Percentiles rank a stretch among this genome's conserved stretches.
phyloP scores from a whole-genome alignment of 2,113 vertebrate genomes.

The Amazona vittata region DNA sequence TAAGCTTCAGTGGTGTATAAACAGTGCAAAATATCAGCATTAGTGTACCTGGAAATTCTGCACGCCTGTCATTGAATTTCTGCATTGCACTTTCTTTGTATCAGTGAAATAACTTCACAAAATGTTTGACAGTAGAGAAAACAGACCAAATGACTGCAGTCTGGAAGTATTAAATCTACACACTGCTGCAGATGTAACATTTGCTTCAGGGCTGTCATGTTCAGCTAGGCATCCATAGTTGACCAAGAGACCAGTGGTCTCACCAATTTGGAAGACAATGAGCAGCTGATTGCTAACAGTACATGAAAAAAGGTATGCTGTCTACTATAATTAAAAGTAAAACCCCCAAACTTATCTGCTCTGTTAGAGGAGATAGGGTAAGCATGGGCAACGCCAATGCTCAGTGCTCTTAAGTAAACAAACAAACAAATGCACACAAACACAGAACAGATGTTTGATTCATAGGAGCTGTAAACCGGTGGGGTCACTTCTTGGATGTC shows the following conservation, averaged over 20 bases:
- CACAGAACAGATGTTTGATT: constrained; percentile 65
- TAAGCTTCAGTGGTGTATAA: neutral
- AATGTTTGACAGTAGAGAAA: neutral
- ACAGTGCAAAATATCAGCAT: neutral
- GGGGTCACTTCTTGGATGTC: constrained; percentile 48
- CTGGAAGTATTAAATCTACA: neutral
- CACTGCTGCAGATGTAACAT: neutral
- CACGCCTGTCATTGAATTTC: neutral
- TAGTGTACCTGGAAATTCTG: neutral
- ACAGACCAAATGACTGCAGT: neutral
- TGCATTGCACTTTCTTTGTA: neutral
- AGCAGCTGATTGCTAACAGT: neutral
- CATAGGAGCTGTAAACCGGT: constrained; percentile 43
- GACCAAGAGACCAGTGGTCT: neutral
- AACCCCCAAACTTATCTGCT: neutral
- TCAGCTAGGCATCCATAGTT: rapidly evolving
- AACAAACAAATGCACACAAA: constrained; percentile 67
- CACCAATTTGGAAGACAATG: neutral
- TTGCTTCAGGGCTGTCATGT: neutral
- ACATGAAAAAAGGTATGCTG: neutral
- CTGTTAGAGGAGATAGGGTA: neutral
- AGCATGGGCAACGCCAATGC: constrained; percentile 25
- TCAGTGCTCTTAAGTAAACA: constrained; percentile 49
- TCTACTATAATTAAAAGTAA: neutral
- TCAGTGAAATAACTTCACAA: neutral